Percentiles rank a stretch among this genome's conserved stretches.
phyloP scores from a whole-genome alignment of 1,140 invertebrate species.

The Vanessa tameamea region DNA sequence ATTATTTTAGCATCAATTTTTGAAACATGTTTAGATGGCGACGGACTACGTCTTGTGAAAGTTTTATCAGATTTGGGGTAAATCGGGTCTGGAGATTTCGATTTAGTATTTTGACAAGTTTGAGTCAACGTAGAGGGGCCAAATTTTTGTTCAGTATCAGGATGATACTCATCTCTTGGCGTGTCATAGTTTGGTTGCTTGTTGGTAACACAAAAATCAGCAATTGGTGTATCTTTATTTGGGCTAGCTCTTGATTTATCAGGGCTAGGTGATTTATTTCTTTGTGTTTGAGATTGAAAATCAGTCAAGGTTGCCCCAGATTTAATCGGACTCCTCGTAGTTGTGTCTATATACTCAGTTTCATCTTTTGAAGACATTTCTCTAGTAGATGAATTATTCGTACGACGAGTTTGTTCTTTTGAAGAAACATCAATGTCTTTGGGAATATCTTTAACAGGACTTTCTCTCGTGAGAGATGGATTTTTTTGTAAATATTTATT shows the following conservation, averaged over 20 bases:
- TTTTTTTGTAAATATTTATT: constrained; percentile 27
- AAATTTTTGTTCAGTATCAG: neutral
- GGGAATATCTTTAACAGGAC: constrained; percentile 5
- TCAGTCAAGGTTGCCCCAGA: neutral
- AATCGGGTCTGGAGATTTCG: neutral
- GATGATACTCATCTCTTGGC: neutral
- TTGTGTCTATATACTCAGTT: neutral
- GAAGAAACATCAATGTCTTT: neutral
- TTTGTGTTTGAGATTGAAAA: constrained; percentile 3
- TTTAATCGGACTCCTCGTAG: constrained; percentile 3
- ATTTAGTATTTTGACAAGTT: neutral
- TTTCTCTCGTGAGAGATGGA: constrained; percentile 34
- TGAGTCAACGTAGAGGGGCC: neutral
- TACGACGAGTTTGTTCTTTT: neutral
- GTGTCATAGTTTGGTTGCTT: neutral
- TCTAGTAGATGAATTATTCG: constrained; percentile 14
- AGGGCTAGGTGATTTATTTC: constrained; percentile 30
- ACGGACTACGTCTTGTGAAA: neutral
- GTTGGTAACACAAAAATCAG: neutral
- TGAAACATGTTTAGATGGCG: neutral
- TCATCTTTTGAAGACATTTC: constrained; percentile 3
- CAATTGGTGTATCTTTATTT: constrained; percentile 19
- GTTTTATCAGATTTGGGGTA: neutral
- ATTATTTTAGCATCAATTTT: neutral
- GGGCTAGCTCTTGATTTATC: constrained; percentile 33